Percentiles rank a stretch among this genome's conserved stretches.
These are phyloP conservation scores for Microtus richardsoni DNA, from an alignment of 2,113 vertebrate genomes.

Conservation along the genomic window DNA sequence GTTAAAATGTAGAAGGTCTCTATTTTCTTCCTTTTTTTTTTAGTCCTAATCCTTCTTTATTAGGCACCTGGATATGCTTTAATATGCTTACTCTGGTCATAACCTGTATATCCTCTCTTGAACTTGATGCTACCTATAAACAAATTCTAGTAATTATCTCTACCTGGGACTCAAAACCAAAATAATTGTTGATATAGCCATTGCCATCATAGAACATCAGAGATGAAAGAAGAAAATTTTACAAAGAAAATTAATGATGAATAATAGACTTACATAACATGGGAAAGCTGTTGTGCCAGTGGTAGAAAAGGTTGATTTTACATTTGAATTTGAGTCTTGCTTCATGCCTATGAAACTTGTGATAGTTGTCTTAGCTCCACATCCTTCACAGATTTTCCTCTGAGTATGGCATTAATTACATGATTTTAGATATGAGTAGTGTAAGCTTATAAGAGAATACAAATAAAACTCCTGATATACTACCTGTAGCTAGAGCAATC, in stretches of 20 bases:
- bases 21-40: not conserved
- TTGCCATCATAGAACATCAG: not conserved
- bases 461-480: not conserved
- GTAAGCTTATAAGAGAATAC: not conserved
- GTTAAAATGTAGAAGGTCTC: not conserved
- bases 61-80: not conserved
- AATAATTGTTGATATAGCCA: not conserved
- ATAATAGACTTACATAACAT: not conserved
- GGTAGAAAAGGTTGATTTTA: not conserved
- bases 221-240: not conserved
- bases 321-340: not conserved
- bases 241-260: not conserved
- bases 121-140: not conserved
- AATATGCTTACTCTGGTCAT: not conserved
- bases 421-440: not conserved
- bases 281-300: not conserved
- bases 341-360: not conserved
- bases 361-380: not conserved
- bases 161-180: not conserved
- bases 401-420: not conserved
- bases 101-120: not conserved
- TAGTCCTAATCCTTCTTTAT: not conserved
- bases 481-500: not conserved
- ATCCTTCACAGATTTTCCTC: not conserved
- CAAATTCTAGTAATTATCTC: not conserved